Base-by-base conservation (phyloP, 2,888 invertebrate species). In the Lasioglossum marginatum region DNA sequence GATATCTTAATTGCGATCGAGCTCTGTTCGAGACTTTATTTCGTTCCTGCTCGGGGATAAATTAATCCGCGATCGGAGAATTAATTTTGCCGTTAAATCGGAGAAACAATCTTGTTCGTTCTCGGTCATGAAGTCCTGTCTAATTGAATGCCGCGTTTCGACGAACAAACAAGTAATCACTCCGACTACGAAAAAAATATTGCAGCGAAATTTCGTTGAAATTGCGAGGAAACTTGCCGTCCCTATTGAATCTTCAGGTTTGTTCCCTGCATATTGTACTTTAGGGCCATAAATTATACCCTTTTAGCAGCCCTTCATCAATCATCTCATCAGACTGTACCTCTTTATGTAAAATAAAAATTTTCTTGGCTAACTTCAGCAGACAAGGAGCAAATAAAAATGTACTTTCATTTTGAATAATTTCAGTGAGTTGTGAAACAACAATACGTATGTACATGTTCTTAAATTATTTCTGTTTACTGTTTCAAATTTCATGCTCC, bases 1-100 rank as follows among this genome's bases (percentile, higher is more conserved):
- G 75, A 76, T 85, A 85, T 85, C 78, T 78, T 79, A 72, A 76
- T 86, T 85, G 82, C 71, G 66, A 86, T 86, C 77, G 57, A 63
- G 48, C 43, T 66, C 12, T 57, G 76, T 23, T 14, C 31, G n/a
- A 57, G 76, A 48, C 57, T 72, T 72, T 82, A 78, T 82, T 82
- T 76, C 57, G 48, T 48, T 48, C 57, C 48, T 48, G 75, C 66
- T 74, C 57, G 40, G 19, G 45, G 70, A 78, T 72, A 76, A 85
- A 85, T 86, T 72, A 75, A 86, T 76, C 73, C 45, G 40, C 71
- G 68, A 34, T 31, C 10, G n/a, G 77, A 66, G 70, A 78, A 86
- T 86, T 85, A 78, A 86, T 81, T 85, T 85, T 43, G 27, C 77
- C 81, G 66, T 66, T 75, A 71, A 75, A 76, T 66, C 48, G 34